Evolutionary conservation across 2,888 invertebrate species (phyloP).

Genomic region (Mythimna albipuncta): DNA sequence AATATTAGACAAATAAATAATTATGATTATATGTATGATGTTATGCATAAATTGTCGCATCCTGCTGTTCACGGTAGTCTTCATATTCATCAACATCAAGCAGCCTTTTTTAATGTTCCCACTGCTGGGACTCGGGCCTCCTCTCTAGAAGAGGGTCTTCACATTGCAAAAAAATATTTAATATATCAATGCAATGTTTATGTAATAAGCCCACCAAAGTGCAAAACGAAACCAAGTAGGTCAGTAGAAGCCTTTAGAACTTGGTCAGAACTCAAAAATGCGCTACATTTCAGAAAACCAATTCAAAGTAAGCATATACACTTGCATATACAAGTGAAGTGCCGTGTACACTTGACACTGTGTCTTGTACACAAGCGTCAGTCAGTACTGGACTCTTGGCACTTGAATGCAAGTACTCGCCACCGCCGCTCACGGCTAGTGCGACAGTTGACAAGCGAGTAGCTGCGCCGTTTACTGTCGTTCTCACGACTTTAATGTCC

Average conservation of each 20-base stretch:
- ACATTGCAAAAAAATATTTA: too few species aligned
- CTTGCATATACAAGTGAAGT: constrained; percentile 23
- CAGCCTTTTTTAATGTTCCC: too few species aligned
- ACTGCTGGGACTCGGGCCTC: too few species aligned
- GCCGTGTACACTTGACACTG: constrained; percentile 47
- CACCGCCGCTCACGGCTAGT: constrained; percentile 41
- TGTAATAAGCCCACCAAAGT: not conserved
- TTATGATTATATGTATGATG: too few species aligned
- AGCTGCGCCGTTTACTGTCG: constrained; percentile 32
- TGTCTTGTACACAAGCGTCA: constrained; percentile 52
- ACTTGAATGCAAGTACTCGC: constrained; percentile 55
- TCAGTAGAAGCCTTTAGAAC: not conserved
- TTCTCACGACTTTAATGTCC: constrained; percentile 43
- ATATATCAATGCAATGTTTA: not conserved
- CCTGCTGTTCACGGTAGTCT: too few species aligned
- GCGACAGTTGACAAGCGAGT: constrained; percentile 44
- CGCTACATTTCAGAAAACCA: constrained; percentile 19
- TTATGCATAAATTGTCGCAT: too few species aligned
- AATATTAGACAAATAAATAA: too few species aligned
- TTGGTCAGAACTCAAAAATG: not conserved
- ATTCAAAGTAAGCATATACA: constrained; percentile 14
- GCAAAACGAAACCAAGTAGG: not conserved
- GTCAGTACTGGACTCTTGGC: constrained; percentile 39
- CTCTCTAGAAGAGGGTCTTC: too few species aligned
- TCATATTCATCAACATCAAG: too few species aligned